Conservation (phyloP, 2,888 invertebrate genomes). For the Phasia obesa region DNA sequence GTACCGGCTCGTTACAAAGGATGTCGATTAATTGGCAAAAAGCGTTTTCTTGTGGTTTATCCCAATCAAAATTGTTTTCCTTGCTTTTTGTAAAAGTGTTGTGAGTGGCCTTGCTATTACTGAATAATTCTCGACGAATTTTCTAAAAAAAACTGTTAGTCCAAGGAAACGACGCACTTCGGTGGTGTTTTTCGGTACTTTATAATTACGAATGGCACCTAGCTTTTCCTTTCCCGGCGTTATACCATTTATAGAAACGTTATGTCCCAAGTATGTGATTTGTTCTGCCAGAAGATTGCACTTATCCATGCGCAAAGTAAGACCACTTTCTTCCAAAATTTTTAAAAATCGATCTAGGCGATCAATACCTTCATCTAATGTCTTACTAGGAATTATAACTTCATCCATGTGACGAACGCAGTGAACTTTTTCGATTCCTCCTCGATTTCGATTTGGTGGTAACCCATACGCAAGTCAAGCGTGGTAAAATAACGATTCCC, state of each 20-base stretch:
- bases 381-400: conserved; percentile 66
- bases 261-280: conserved; percentile 26
- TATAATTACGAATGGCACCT: not conserved
- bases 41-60: conserved; percentile 22
- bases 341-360: conserved; percentile 48
- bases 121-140: conserved; percentile 60
- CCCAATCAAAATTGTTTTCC: not conserved
- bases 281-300: conserved; percentile 16
- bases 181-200: conserved; percentile 42
- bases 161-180: conserved; percentile 62
- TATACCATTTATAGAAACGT: not conserved
- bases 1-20: conserved; percentile 24
- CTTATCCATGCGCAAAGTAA: conserved; percentile 22
- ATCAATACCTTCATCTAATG: conserved; percentile 52
- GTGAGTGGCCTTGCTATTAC: conserved; percentile 46
- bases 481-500: no score
- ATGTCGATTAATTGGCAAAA: conserved; percentile 47
- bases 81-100: not conserved
- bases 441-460: no score
- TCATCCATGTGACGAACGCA: conserved; percentile 50
- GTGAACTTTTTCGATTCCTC: no score
- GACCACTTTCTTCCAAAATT: conserved; percentile 24
- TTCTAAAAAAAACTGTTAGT: conserved; percentile 66
- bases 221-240: no score
- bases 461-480: no score